These are phyloP conservation scores for Melieria picta DNA, from an alignment of 2,888 invertebrate species.

Conservation along the genomic window DNA sequence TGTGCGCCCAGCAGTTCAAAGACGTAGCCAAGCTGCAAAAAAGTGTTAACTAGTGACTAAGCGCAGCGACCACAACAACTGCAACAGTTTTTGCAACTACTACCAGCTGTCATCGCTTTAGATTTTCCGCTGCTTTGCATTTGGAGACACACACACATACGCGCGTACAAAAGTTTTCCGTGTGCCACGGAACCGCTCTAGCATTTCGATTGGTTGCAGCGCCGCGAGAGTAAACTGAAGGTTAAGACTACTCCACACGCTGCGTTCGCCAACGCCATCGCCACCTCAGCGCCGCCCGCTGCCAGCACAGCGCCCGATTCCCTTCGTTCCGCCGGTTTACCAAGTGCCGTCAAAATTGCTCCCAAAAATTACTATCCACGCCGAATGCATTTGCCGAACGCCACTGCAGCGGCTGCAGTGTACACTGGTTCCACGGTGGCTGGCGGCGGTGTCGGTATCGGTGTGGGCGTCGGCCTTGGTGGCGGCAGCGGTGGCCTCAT, in stretches of 20 bases:
- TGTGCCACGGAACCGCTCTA: no score
- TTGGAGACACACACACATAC: no score
- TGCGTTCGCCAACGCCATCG: not conserved
- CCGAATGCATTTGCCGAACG: constrained; percentile 64
- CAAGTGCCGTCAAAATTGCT: constrained; percentile 60
- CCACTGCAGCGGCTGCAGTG: constrained; percentile 54
- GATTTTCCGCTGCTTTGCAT: no score
- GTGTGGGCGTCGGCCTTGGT: constrained; percentile 51
- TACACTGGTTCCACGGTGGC: constrained; percentile 52
- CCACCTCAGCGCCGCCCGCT: not conserved
- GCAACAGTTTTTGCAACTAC: no score
- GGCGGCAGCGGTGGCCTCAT: constrained; percentile 47
- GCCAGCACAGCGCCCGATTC: constrained; percentile 7
- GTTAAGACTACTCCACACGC: no score
- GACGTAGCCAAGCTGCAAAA: constrained; percentile 5
- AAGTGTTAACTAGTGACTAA: constrained; percentile 41
- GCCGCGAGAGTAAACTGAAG: not conserved
- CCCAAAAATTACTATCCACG: constrained; percentile 53
- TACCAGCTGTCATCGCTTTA: no score
- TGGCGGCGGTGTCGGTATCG: constrained; percentile 48
- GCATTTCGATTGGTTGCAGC: no score
- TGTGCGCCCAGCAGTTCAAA: no score
- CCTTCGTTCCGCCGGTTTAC: constrained; percentile 23
- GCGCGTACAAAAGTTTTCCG: no score
- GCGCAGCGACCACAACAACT: not conserved